Conservation (phyloP, 2,888 invertebrate genomes). For the Hydriomena furcata region DNA sequence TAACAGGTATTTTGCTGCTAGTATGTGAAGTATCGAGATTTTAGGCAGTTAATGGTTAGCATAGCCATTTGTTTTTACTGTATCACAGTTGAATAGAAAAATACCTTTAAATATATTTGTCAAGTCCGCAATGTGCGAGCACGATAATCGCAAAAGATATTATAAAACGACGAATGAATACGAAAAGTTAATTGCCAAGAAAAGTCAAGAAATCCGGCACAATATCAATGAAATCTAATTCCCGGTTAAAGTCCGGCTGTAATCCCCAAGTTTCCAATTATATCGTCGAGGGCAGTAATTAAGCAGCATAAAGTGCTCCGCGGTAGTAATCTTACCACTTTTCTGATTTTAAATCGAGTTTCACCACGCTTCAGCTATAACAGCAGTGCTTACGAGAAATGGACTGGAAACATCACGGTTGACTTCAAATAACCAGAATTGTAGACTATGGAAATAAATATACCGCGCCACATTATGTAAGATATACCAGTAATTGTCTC, state of each 20-base stretch:
- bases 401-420: constrained; percentile 78
- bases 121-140: no score
- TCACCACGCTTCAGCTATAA: constrained; percentile 80
- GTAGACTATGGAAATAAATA: constrained; percentile 43
- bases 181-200: constrained; percentile 9
- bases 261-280: constrained; percentile 79
- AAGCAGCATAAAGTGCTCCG: constrained; percentile 77
- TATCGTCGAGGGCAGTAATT: constrained; percentile 78
- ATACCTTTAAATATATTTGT: no score
- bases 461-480: constrained; percentile 1
- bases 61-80: no score
- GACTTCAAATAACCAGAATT: constrained; percentile 73
- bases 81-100: no score
- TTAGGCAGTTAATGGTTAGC: no score
- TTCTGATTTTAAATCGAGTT: constrained; percentile 80
- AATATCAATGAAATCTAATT: constrained; percentile 54
- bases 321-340: constrained; percentile 78
- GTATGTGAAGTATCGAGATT: no score
- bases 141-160: background rate
- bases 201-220: constrained; percentile 29
- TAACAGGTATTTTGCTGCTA: background rate
- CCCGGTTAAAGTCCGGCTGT: constrained; percentile 64
- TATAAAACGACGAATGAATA: background rate
- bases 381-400: constrained; percentile 76
- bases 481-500: background rate